These are phyloP conservation scores for Cyrtonyx montezumae DNA, from an alignment of 2,113 vertebrate genomes.

Conservation along the genomic window DNA sequence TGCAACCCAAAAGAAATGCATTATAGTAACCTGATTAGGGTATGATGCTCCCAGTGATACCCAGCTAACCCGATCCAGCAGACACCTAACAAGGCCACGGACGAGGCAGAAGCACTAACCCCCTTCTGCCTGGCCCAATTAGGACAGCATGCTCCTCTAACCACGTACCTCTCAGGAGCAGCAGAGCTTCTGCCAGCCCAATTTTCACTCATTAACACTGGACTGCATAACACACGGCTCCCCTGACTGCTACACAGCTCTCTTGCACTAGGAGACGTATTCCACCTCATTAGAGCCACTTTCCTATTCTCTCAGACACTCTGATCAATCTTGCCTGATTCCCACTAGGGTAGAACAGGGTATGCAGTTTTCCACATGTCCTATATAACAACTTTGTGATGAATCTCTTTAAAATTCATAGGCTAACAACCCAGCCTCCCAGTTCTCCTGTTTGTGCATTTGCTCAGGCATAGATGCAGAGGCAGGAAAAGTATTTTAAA, in stretches of 20 bases:
- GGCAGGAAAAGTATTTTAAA: not conserved
- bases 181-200: conserved; percentile 41
- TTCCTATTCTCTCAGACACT: conserved; percentile 50
- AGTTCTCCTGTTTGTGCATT: not conserved
- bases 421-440: not conserved
- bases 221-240: conserved; percentile 23
- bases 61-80: not conserved
- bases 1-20: not conserved
- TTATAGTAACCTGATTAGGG: not conserved
- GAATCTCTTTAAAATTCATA: conserved; percentile 14
- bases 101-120: not conserved
- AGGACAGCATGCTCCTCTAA: conserved; percentile 7
- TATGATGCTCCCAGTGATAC: not conserved
- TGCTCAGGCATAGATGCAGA: not conserved
- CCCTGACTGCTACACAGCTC: conserved; percentile 20
- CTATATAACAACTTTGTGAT: conserved; percentile 24
- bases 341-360: conserved; percentile 9
- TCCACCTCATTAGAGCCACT: conserved; percentile 61
- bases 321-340: conserved; percentile 37
- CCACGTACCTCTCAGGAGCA: not conserved
- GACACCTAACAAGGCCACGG: not conserved
- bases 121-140: conserved; percentile 55
- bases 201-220: conserved; percentile 60
- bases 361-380: not conserved
- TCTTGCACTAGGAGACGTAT: not conserved